Percentiles rank a stretch among this genome's conserved stretches.
These are phyloP conservation scores for Cabera pusaria DNA, from an alignment of 2,888 invertebrate genomes.

Conservation along the genomic window DNA sequence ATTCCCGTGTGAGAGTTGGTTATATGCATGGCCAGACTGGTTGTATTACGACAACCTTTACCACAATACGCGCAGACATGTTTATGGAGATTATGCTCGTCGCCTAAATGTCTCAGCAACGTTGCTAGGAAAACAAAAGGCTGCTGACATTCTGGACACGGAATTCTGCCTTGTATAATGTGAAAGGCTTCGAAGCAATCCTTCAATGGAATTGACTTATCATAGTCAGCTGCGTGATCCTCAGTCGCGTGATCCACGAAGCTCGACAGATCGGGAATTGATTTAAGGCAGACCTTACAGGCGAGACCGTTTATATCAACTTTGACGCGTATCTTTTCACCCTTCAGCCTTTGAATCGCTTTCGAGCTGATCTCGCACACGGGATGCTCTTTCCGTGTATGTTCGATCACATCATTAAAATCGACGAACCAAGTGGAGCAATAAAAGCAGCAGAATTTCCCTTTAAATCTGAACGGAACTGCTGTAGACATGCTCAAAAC, in stretches of 20 bases:
- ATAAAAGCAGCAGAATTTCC: constrained; percentile 67
- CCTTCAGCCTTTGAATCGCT: constrained; percentile 67
- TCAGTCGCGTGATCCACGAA: constrained; percentile 64
- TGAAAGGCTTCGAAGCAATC: constrained; percentile 64
- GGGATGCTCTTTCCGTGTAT: constrained; percentile 59
- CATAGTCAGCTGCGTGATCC: constrained; percentile 62
- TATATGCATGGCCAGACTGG: constrained; percentile 65
- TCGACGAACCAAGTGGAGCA: constrained; percentile 64
- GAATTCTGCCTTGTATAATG: constrained; percentile 65
- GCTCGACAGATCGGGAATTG: constrained; percentile 48
- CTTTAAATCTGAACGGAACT: constrained; percentile 67
- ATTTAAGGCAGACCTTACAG: constrained; percentile 57
- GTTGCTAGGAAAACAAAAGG: constrained; percentile 65
- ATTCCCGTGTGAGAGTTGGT: constrained; percentile 61
- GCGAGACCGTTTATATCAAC: constrained; percentile 58
- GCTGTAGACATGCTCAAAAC: constrained; percentile 73
- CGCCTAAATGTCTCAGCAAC: constrained; percentile 63
- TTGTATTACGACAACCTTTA: constrained; percentile 56
- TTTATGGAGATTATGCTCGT: constrained; percentile 66
- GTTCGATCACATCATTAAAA: constrained; percentile 61
- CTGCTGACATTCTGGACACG: constrained; percentile 61
- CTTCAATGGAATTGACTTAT: constrained; percentile 45
- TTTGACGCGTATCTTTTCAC: constrained; percentile 63
- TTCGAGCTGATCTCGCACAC: constrained; percentile 63
- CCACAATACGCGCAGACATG: constrained; percentile 72